These are phyloP conservation scores for Sarcophaga subvicina DNA, from an alignment of 2,888 invertebrate species.

Conservation along the genomic window DNA sequence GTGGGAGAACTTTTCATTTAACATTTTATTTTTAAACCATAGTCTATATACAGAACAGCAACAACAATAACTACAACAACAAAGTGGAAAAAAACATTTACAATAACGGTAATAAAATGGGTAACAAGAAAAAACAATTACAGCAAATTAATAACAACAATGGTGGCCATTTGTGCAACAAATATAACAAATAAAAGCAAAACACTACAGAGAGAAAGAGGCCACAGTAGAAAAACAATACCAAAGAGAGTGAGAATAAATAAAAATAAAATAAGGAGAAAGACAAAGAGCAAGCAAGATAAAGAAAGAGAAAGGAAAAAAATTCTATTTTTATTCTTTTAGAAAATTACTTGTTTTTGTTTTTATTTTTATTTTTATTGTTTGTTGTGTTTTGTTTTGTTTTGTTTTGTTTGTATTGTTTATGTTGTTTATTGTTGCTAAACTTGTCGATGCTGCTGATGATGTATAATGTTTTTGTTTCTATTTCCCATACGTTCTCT, in stretches of 20 bases:
- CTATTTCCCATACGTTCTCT: slow-evolving; percentile 3
- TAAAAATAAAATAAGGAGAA: slow-evolving; percentile 13
- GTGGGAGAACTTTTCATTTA: slow-evolving; percentile 36
- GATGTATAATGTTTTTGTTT: slow-evolving; percentile 11
- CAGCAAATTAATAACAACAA: slow-evolving; percentile 75
- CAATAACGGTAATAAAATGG: slow-evolving; percentile 39
- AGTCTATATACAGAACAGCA: slow-evolving; percentile 2
- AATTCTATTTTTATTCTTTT: slow-evolving; percentile 38
- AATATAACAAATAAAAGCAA: slow-evolving; percentile 43
- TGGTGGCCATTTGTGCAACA: slow-evolving; percentile 69
- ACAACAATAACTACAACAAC: neutral
- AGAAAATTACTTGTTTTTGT: slow-evolving; percentile 56
- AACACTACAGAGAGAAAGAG: slow-evolving; percentile 16
- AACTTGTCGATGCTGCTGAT: slow-evolving; percentile 25
- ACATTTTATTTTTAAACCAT: slow-evolving; percentile 23
- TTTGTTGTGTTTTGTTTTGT: neutral
- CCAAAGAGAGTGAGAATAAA: no score
- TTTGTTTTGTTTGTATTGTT: neutral
- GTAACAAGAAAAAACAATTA: slow-evolving; percentile 72
- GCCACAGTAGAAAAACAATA: no score
- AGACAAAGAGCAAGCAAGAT: neutral
- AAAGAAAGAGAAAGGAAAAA: slow-evolving; percentile 4
- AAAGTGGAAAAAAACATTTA: neutral
- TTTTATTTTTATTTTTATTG: slow-evolving; percentile 32
- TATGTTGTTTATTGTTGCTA: neutral